Conservation (phyloP, 1,140 invertebrate species). For the Parasteatoda tepidariorum region DNA sequence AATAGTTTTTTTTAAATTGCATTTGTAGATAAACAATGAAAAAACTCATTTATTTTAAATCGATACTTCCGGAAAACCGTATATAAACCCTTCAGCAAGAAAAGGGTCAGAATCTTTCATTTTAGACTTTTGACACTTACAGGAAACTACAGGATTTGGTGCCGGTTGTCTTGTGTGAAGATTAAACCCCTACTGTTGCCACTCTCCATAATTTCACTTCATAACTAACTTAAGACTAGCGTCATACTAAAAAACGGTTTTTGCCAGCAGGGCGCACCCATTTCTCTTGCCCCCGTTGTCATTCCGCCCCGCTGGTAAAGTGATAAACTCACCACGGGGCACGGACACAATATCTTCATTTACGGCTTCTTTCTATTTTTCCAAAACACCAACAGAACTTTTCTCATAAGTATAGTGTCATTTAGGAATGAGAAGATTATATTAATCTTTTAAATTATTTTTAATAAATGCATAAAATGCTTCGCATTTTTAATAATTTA, state of each 20-base stretch:
- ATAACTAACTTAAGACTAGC: background rate
- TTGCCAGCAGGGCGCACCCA: constrained; percentile 17
- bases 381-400: no score
- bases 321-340: background rate
- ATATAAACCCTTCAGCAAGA: background rate
- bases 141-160: background rate
- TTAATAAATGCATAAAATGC: no score
- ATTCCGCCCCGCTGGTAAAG: background rate
- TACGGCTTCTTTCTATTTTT: no score
- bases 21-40: no score
- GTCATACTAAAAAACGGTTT: constrained; percentile 8
- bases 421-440: no score
- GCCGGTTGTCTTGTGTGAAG: background rate
- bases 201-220: background rate
- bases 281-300: constrained; percentile 17
- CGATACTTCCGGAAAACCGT: background rate
- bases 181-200: background rate
- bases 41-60: background rate
- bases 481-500: no score
- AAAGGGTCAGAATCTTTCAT: background rate
- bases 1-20: no score
- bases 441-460: no score
- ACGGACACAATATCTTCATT: constrained; percentile 1
- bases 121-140: background rate
- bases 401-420: no score